phyloP scores from a whole-genome alignment of 2,113 vertebrate genomes.

The sheep (Ovis aries) region ARS-UI_Ramb_v3.0 NC_056067.1:61428001-61428500 shows the following conservation, averaged over 20 bases:
- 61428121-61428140: not conserved
- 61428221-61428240: not conserved
- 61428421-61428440: slow-evolving; percentile 89
- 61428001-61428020: slow-evolving; percentile 94
- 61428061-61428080: slow-evolving; percentile 81
- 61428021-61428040: slow-evolving; percentile 88
- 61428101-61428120: not conserved
- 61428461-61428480: slow-evolving; percentile 89
- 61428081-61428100: slow-evolving; percentile 52
- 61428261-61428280: no score
- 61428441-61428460: slow-evolving; percentile 89
- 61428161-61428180: not conserved
- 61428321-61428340: not conserved
- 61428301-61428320: slow-evolving; percentile 1
- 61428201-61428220: slow-evolving; percentile 59
- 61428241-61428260: not conserved
- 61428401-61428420: slow-evolving; percentile 89
- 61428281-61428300: not conserved
- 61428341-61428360: slow-evolving; percentile 74
- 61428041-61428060: slow-evolving; percentile 90
- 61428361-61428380: slow-evolving; percentile 85
- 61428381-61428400: slow-evolving; percentile 90
- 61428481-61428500: slow-evolving; percentile 80
- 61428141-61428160: no score
- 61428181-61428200: no score